Evolutionary conservation across 30 jellyfish, hydroid and myxozoan species (phyloP).

Genomic region (Sanderia malayensis): DNA sequence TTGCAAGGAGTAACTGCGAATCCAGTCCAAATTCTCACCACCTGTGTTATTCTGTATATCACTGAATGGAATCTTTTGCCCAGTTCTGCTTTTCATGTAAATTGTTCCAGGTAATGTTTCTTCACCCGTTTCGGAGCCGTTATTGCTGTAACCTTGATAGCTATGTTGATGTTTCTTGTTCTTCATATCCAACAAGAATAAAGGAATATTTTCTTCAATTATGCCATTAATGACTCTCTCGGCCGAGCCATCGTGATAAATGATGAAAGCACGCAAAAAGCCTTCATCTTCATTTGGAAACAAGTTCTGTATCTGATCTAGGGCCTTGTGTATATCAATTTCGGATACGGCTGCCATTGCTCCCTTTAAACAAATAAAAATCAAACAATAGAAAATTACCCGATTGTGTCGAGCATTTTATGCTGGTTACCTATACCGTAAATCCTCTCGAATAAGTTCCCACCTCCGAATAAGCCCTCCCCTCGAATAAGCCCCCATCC

Average conservation of each 20-base stretch:
- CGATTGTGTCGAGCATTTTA: neutral
- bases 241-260: constrained; percentile 55
- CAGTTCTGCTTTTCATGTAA: neutral
- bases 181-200: constrained; percentile 24
- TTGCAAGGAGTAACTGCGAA: neutral
- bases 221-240: constrained; percentile 51
- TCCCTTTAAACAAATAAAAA: no score
- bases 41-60: neutral
- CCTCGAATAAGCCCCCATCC: no score
- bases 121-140: neutral
- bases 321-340: constrained; percentile 4
- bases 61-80: neutral
- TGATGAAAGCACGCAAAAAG: constrained; percentile 45
- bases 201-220: constrained; percentile 63
- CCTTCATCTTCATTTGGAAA: constrained; percentile 67
- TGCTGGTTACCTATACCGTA: neutral
- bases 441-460: neutral
- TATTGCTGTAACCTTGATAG: neutral
- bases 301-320: constrained; percentile 51
- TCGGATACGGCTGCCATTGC: constrained; percentile 35
- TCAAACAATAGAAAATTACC: neutral
- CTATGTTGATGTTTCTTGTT: neutral
- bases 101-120: neutral
- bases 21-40: neutral
- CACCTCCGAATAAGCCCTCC: neutral